phyloP scores from a whole-genome alignment of 2,888 invertebrate species.

The Agrochola lota region DNA sequence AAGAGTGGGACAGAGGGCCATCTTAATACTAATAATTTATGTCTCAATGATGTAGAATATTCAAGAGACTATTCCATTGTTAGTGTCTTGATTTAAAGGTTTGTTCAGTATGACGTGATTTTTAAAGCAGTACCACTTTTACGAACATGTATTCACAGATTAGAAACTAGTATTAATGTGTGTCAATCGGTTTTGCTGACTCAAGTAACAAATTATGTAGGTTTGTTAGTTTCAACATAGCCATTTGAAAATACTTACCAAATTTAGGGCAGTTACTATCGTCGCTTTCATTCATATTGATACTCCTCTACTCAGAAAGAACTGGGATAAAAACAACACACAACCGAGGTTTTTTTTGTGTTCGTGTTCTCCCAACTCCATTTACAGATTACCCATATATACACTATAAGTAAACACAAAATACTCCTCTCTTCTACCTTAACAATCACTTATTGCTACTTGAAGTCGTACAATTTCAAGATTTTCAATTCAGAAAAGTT shows the following conservation, averaged over 20 bases:
- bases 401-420: background rate
- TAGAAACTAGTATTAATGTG: conserved; percentile 1
- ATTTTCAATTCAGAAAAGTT: background rate
- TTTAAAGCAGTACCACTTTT: background rate
- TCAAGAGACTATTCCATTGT: background rate
- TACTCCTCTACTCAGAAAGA: background rate
- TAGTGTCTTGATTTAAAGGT: background rate
- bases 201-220: background rate
- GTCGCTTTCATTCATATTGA: conserved; percentile 39
- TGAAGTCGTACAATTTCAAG: background rate
- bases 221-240: background rate
- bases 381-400: background rate
- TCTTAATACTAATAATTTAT: background rate
- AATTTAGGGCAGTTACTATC: conserved; percentile 18
- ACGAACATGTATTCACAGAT: background rate
- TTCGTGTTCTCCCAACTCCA: background rate
- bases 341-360: background rate
- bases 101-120: background rate
- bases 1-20: background rate
- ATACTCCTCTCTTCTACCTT: background rate
- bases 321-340: conserved; percentile 10
- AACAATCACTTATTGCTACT: background rate
- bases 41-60: background rate
- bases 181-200: background rate
- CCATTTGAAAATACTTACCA: conserved; percentile 22